Base-by-base conservation (phyloP, 2,113 vertebrate species). In the Engystomops pustulosus region DNA sequence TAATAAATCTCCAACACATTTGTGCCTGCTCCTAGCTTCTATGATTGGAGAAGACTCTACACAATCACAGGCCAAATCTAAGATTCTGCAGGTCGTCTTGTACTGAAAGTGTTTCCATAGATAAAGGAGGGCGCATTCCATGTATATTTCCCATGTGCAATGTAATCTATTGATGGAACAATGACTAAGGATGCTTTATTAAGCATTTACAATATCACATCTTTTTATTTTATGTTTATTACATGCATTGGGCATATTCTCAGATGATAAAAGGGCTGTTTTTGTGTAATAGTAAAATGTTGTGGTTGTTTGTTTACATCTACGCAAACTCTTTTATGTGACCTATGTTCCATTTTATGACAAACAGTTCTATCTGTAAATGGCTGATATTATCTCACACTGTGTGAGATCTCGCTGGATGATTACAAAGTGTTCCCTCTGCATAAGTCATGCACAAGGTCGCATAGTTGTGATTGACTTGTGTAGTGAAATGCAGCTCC, bases 381-480 rank as follows among this genome's bases (percentile, higher is more conserved):
- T 3, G 10, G 34, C 30, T 36, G 60, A 51, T 80, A 41, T 51
- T 72, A 82, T 82, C 49, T 71, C 67, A 41, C 15, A n/a, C 80
- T 72, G 47, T 72, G 47, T 38, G 20, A 72, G 68, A 72, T 82
- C n/a, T 58, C 25, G 14, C 9, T 58, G 34, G 45, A 23, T 82
- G 49, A 72, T 82, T 82, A 72, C 49, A 82, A 58, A 58, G 34
- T 44, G 32, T 71, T 58, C 34, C 80, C 80, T 55, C 30, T 27
- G 8, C 67, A 44, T 82, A 32, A 44, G 80, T 58, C 80, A 82
- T 82, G 71, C 49, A 82, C 80, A 82, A 82, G 80, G 67, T 82
- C 68, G 44, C 9, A 41, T 18, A 41, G 49, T 30, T n/a, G 38
- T 72, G 49, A 69, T 80, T 80, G 78, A 80, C 58, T 80, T 41